A percentile compares a stretch with the other conserved stretches of the same genome.
phyloP scores from a whole-genome alignment of 2,797 vertebrate genomes.

The Poecilia picta region DNA sequence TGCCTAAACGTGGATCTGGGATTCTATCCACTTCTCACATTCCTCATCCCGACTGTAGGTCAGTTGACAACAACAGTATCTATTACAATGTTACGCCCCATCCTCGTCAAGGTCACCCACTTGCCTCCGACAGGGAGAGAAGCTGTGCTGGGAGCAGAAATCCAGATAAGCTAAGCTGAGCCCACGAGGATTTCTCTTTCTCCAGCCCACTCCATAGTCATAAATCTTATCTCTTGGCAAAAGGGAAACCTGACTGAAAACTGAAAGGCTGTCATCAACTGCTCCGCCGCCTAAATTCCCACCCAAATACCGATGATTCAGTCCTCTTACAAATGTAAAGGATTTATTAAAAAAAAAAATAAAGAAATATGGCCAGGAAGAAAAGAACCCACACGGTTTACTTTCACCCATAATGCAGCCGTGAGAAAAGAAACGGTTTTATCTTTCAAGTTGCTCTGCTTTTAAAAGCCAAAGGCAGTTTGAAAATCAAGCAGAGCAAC shows the following conservation, averaged over 20 bases:
- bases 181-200: conserved; percentile 66
- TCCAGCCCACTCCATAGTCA: conserved; percentile 62
- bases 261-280: conserved; percentile 64
- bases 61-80: conserved; percentile 75
- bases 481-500: conserved; percentile 16
- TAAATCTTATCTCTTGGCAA: conserved; percentile 76
- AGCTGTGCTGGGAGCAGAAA: conserved; percentile 63
- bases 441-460: conserved; percentile 9
- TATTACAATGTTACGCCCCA: conserved; percentile 81
- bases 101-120: conserved; percentile 82
- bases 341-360: conserved; percentile 27
- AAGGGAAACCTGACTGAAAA: conserved; percentile 73
- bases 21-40: conserved; percentile 40
- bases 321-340: conserved; percentile 37
- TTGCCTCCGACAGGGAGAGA: conserved; percentile 51
- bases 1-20: conserved; percentile 22
- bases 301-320: conserved; percentile 69
- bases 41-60: conserved; percentile 70
- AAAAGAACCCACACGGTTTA: conserved; percentile 14
- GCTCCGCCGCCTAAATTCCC: conserved; percentile 66
- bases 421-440: conserved; percentile 28
- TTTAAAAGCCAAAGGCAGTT: conserved; percentile 18
- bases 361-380: conserved; percentile 21
- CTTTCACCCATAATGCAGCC: conserved; percentile 8
- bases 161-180: conserved; percentile 78